Evolutionary conservation across 2,888 invertebrate genomes (phyloP).

Genomic region (Prostheceraeus crozeri): DNA sequence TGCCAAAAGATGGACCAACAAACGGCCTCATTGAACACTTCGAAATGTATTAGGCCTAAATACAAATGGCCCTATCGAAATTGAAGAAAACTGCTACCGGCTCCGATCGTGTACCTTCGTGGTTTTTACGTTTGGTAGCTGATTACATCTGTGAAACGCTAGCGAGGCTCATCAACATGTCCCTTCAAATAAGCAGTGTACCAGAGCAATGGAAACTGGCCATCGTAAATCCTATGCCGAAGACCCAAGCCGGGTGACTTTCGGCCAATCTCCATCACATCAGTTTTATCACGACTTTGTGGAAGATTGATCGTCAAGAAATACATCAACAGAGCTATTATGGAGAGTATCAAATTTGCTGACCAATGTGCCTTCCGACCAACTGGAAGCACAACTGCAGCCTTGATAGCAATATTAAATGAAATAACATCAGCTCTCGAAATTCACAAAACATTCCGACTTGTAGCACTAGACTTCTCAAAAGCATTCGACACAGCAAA

Average conservation of each 20-base stretch:
- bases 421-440: too few species aligned
- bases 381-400: too few species aligned
- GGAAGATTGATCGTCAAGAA: too few species aligned
- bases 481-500: too few species aligned
- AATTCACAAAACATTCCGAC: too few species aligned
- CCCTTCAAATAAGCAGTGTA: slow-evolving; percentile 6
- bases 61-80: neutral
- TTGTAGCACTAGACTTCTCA: too few species aligned
- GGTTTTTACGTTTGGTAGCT: neutral
- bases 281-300: too few species aligned
- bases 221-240: slow-evolving; percentile 14
- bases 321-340: too few species aligned
- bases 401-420: too few species aligned
- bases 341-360: too few species aligned
- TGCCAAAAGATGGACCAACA: slow-evolving; percentile 12
- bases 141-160: neutral
- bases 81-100: slow-evolving; percentile 14
- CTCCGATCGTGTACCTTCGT: neutral
- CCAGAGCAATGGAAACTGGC: slow-evolving; percentile 15
- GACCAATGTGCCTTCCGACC: too few species aligned
- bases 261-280: slow-evolving; percentile 16
- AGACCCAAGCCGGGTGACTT: slow-evolving; percentile 14
- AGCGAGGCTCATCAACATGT: slow-evolving; percentile 8
- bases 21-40: neutral
- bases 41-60: neutral